A percentile compares a stretch with the other conserved stretches of the same genome.
Evolutionary conservation across 2,113 vertebrate species (phyloP).

Genomic region (Ceyx margarethae): DNA sequence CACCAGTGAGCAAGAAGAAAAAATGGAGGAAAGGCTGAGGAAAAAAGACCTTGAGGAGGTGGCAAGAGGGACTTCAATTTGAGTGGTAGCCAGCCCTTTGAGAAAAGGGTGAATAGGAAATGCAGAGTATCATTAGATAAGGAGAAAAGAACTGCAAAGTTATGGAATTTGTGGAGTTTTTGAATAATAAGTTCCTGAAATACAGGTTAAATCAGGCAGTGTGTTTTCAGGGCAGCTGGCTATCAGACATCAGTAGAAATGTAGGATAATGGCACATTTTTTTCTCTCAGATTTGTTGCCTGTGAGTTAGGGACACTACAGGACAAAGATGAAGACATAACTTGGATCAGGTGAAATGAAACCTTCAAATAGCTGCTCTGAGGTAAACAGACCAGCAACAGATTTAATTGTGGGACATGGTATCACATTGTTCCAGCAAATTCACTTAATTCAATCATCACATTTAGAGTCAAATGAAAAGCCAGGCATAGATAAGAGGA

Average conservation of each 20-base stretch:
- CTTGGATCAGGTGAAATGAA: not conserved
- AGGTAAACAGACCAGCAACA: not conserved
- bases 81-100: not conserved
- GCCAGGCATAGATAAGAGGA: not conserved
- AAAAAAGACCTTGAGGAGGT: not conserved
- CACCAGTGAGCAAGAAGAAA: not conserved
- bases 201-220: not conserved
- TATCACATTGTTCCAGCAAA: not conserved
- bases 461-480: not conserved
- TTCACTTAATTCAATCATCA: not conserved
- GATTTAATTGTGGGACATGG: not conserved
- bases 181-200: not conserved
- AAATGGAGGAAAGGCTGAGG: not conserved
- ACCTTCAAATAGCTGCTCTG: not conserved
- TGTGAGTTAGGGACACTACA: not conserved
- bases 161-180: not conserved
- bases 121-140: not conserved
- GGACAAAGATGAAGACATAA: not conserved
- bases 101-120: not conserved
- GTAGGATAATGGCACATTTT: not conserved
- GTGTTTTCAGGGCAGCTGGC: not conserved
- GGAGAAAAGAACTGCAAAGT: not conserved
- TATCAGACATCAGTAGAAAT: not conserved
- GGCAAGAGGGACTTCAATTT: not conserved
- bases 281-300: not conserved